A percentile compares a stretch with the other conserved stretches of the same genome.
Conservation (phyloP, 2,888 invertebrate species). For the Orthosia incerta region DNA sequence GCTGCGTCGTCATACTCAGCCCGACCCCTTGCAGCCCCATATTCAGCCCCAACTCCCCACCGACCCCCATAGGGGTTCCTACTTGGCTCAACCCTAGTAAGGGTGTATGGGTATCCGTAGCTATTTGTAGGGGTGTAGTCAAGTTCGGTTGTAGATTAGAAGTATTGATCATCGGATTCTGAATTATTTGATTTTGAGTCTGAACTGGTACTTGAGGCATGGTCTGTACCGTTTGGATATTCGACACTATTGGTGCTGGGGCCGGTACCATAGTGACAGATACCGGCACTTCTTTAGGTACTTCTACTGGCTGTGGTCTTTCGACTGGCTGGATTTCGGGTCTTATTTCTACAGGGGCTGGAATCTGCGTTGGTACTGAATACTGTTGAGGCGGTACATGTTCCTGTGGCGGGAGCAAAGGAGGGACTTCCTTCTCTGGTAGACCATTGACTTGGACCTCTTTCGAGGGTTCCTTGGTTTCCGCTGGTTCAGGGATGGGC, state of each 20-base stretch:
- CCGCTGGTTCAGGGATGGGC: constrained; percentile 59
- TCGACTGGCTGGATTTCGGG: constrained; percentile 59
- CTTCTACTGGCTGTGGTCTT: constrained; percentile 49
- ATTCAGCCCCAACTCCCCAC: constrained; percentile 78
- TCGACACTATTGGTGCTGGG: constrained; percentile 63
- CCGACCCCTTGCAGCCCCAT: constrained; percentile 68
- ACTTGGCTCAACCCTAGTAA: constrained; percentile 82
- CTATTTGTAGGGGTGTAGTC: constrained; percentile 85
- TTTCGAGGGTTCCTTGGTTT: constrained; percentile 53
- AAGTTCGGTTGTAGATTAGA: constrained; percentile 76
- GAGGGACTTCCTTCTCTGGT: constrained; percentile 68
- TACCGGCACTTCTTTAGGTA: constrained; percentile 60
- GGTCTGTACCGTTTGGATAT: constrained; percentile 54
- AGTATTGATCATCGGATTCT: constrained; percentile 71
- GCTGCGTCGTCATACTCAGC: constrained; percentile 72
- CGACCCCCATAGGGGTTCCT: constrained; percentile 81
- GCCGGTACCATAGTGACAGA: constrained; percentile 63
- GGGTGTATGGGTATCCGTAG: constrained; percentile 84
- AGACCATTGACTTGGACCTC: constrained; percentile 75
- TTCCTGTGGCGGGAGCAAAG: constrained; percentile 61
- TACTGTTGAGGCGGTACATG: constrained; percentile 84
- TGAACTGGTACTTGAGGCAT: constrained; percentile 61
- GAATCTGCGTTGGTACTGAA: constrained; percentile 74
- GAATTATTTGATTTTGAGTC: constrained; percentile 59
- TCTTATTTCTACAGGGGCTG: constrained; percentile 64